phyloP scores from a whole-genome alignment of 2,113 vertebrate species.

The Forbesichthys agassizii region DNA sequence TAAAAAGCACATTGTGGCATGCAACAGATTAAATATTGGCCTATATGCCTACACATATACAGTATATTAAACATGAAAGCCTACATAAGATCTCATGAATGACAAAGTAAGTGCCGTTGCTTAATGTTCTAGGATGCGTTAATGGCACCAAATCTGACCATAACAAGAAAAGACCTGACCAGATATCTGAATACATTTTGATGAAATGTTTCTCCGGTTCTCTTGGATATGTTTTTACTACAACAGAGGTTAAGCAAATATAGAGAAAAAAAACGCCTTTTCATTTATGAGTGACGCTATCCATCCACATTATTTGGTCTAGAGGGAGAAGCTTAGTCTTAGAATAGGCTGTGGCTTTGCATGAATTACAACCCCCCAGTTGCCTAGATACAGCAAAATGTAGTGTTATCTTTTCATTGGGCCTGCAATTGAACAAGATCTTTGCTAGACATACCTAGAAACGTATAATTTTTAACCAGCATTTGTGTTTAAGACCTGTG shows the following conservation, averaged over 20 bases:
- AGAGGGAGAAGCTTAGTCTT: conserved; percentile 10
- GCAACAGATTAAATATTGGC: not conserved
- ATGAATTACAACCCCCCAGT: conserved; percentile 7
- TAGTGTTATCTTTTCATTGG: conserved; percentile 13
- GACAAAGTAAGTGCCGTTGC: too few relatives aligned
- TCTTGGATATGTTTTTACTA: not conserved
- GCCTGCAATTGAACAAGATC: conserved; percentile 2
- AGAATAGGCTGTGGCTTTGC: conserved; percentile 3
- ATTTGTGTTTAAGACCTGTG: too few relatives aligned
- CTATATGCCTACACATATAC: too few relatives aligned
- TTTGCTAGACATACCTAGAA: not conserved
- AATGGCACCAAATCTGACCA: not conserved
- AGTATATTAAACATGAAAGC: not conserved
- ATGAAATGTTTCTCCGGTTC: not conserved
- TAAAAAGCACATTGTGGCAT: not conserved
- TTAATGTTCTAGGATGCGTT: too few relatives aligned
- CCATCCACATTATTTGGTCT: conserved; percentile 5
- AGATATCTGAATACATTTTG: not conserved
- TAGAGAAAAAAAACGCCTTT: not conserved
- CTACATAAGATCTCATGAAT: not conserved
- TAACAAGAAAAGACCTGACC: not conserved
- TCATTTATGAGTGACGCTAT: not conserved
- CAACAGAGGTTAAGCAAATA: not conserved
- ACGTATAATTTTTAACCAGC: too few relatives aligned
- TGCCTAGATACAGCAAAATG: conserved; percentile 35